Evolutionary conservation across 2,113 vertebrate genomes (phyloP), one percentile per base, ranked within the genome.

Genomic region (Atherinomorus stipes): DNA sequence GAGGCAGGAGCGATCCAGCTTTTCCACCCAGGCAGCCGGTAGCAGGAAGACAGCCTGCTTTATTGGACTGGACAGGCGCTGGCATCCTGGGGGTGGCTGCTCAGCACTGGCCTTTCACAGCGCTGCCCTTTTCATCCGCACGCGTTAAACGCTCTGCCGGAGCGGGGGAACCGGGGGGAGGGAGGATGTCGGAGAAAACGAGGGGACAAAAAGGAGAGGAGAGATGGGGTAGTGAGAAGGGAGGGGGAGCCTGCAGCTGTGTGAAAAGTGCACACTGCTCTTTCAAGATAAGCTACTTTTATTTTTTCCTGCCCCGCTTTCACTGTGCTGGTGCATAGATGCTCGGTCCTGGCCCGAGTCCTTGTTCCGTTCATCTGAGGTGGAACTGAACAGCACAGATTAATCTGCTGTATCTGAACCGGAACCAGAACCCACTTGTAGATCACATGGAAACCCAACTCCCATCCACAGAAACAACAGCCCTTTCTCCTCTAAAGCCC

Each of bases 21-120:
- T 71, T 77, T 74, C 85, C 74, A 57, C 70, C 83, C 76, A 77
- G 74, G 77, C 88, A 73, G 76, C 69, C 52, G 28, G 71, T 81
- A 78, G 80, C 78, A 88, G 82, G 78, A 81, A 88, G 90, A 91
- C 89, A 92, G 89, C 78, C 92, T 90, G 84, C 89, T 92, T 95
- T 95, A 96, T 95, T 95, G 89, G 93, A 94, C 83, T 71, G 92
- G 95, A 96, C 94, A 95, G 94, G 93, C 92, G 78, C 92, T 91
- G 91, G 91, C 90, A 88, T 92, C 92, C 91, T 77, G 85, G 88
- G 92, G 90, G 74, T 73, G 84, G 84, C 85, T 78, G 80, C 87
- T 88, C 83, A 71, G 85, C 83, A 31, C 84, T 90, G 89, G 89
- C 86, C 91, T 94, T 93, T 93, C 90, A 94, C 86, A 87, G 88